Evolutionary conservation across 2,888 invertebrate genomes (phyloP).

Genomic region (Habroteleia sp.): DNA sequence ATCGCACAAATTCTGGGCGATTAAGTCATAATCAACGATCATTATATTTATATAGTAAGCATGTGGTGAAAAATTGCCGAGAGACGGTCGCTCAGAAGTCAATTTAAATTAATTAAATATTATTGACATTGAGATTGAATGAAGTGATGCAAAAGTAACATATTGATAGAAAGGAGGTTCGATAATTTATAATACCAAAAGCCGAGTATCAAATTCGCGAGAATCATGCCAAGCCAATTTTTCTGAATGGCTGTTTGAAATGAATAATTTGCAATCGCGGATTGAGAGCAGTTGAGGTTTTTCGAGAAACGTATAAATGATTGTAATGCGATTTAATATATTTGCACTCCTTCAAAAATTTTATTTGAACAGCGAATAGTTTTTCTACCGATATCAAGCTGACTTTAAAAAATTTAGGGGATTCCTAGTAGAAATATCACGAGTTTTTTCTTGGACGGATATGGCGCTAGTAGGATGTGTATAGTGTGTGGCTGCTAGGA

Average conservation of each 20-base stretch:
- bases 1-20: no score
- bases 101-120: conserved; percentile 26
- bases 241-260: conserved; percentile 3
- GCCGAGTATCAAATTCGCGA: background rate
- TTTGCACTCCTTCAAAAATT: conserved; percentile 6
- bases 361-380: conserved; percentile 1
- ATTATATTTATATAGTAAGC: no score
- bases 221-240: background rate
- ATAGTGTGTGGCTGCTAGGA: no score
- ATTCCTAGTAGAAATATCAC: no score
- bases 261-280: conserved; percentile 14
- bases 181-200: conserved; percentile 7
- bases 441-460: no score
- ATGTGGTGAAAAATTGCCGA: no score
- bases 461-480: no score
- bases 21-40: no score
- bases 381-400: conserved; percentile 1
- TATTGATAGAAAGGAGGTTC: conserved; percentile 6
- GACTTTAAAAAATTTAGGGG: conserved; percentile 12
- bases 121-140: conserved; percentile 13
- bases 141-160: conserved; percentile 11
- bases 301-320: background rate
- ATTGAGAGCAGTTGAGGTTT: conserved; percentile 13
- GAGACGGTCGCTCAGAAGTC: no score
- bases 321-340: conserved; percentile 3